Evolutionary conservation across 2,888 invertebrate species (phyloP).

Genomic region (Chrysina gloriosa): DNA sequence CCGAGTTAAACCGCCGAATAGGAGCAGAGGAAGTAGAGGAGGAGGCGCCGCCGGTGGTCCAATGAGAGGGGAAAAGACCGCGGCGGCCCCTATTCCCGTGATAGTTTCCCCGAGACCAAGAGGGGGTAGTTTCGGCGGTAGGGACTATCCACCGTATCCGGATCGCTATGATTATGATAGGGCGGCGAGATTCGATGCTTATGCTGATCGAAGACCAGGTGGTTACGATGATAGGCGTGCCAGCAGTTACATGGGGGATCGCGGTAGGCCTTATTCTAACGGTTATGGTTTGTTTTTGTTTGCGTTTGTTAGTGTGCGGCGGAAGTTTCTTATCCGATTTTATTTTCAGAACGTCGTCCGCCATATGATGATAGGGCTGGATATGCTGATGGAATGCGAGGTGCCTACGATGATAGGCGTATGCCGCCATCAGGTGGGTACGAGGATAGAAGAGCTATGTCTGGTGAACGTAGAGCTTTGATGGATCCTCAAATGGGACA

Average conservation of each 20-base stretch:
- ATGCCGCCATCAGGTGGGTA: slow-evolving; percentile 49
- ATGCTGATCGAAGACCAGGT: slow-evolving; percentile 48
- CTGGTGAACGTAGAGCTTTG: slow-evolving; percentile 54
- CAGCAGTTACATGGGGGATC: slow-evolving; percentile 47
- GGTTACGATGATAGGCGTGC: slow-evolving; percentile 34
- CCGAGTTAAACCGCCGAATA: slow-evolving; percentile 78
- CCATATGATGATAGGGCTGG: slow-evolving; percentile 48
- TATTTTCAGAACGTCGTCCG: slow-evolving; percentile 45
- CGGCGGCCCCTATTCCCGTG: slow-evolving; percentile 61
- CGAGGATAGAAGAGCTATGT: slow-evolving; percentile 54
- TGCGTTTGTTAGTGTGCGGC: background rate
- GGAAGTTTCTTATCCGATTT: background rate
- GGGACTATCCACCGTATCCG: slow-evolving; percentile 27
- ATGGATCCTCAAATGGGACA: slow-evolving; percentile 53
- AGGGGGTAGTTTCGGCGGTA: slow-evolving; percentile 40
- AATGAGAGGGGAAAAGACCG: slow-evolving; percentile 68
- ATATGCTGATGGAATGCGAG: slow-evolving; percentile 48
- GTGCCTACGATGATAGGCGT: slow-evolving; percentile 55
- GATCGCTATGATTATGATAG: slow-evolving; percentile 44
- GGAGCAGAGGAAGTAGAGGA: slow-evolving; percentile 68
- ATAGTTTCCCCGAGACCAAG: slow-evolving; percentile 50
- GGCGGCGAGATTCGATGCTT: slow-evolving; percentile 49
- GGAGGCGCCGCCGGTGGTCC: slow-evolving; percentile 65
- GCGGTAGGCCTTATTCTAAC: slow-evolving; percentile 49
- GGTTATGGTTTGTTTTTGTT: slow-evolving; percentile 47